These are phyloP conservation scores for Meandrina meandrites DNA, from an alignment of 92 coral and sea anemone genomes.

Conservation along the genomic window DNA sequence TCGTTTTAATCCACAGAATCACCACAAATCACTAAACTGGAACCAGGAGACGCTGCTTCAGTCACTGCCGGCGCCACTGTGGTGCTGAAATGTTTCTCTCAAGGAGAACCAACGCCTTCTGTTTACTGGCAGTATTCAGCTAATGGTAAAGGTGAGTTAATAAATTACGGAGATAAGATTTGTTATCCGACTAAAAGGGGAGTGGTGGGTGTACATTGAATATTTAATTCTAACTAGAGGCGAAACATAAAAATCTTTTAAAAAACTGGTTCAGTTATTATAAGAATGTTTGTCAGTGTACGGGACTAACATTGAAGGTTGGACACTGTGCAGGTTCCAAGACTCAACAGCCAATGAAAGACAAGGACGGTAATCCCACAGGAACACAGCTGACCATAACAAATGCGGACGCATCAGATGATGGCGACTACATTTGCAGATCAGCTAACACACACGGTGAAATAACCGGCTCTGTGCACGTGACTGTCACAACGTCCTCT, in stretches of 20 bases:
- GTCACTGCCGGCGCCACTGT: constrained; percentile 2
- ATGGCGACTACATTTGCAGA: neutral
- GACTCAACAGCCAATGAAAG: constrained; percentile 20
- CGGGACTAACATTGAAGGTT: neutral
- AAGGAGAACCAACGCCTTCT: constrained; percentile 1
- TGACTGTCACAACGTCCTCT: constrained; percentile 18
- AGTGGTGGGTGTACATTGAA: neutral
- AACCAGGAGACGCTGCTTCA: constrained; percentile 11
- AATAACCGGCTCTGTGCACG: constrained; percentile 7
- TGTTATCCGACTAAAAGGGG: neutral
- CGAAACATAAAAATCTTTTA: no score
- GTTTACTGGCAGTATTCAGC: constrained; percentile 1
- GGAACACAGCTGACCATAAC: constrained; percentile 47
- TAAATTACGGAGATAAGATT: neutral
- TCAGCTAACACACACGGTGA: constrained; percentile 17
- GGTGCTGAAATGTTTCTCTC: constrained; percentile 10
- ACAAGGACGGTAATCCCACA: constrained; percentile 35
- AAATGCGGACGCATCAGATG: constrained; percentile 14
- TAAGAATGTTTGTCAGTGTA: neutral
- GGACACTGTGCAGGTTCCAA: constrained; percentile 17
- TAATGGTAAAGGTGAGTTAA: constrained; percentile 4
- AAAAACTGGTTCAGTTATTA: neutral
- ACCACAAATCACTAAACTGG: constrained; percentile 10
- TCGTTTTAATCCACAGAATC: neutral
- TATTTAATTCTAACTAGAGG: no score